Conservation (phyloP, 2,113 vertebrate species). For the Apodemus speciosus region DNA sequence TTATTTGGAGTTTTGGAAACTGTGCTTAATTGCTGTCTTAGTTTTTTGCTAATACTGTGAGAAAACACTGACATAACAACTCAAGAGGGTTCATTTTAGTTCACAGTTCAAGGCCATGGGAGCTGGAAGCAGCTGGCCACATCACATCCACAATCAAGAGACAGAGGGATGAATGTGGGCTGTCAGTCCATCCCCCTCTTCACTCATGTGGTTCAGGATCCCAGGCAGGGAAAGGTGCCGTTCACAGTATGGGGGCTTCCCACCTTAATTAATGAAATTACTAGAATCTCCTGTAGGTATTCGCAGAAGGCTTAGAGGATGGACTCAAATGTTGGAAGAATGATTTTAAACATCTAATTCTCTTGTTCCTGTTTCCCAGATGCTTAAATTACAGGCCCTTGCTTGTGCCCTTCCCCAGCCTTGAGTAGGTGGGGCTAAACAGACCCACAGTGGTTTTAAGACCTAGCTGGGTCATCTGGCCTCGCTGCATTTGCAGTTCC, state of each 20-base stretch:
- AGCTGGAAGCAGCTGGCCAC: not conserved
- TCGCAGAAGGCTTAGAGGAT: not conserved
- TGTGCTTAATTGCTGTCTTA: not conserved
- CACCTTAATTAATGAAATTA: not conserved
- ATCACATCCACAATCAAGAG: not conserved
- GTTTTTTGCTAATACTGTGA: not conserved
- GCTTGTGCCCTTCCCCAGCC: too few relatives aligned
- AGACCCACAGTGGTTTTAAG: too few relatives aligned
- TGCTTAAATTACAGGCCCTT: not conserved
- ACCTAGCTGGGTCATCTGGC: too few relatives aligned
- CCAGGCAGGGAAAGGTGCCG: too few relatives aligned
- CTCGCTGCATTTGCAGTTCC: too few relatives aligned
- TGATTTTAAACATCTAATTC: not conserved
- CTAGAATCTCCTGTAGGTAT: not conserved
- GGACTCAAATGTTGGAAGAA: not conserved
- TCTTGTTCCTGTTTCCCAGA: not conserved
- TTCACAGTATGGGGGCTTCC: not conserved
- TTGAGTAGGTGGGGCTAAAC: too few relatives aligned
- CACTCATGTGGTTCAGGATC: not conserved
- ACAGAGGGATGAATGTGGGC: accelerated
- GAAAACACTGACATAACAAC: not conserved
- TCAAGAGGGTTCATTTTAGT: not conserved
- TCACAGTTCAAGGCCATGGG: not conserved
- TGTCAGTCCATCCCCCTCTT: not conserved
- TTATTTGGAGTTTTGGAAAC: not conserved